Conservation (phyloP, 2,888 invertebrate species). For the Melieria crassipennis region DNA sequence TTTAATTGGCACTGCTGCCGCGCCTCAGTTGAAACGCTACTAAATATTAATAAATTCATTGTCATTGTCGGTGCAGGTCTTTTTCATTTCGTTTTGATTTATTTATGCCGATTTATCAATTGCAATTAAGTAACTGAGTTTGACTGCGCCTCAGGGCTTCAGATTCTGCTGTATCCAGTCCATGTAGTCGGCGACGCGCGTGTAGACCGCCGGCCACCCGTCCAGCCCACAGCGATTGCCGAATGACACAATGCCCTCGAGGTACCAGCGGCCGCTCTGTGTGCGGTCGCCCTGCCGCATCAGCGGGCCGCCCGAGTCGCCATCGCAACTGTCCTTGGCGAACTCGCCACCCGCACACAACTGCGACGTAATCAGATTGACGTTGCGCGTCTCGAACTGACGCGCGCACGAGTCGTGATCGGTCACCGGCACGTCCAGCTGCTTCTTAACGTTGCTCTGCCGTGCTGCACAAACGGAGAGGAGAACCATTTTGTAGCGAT, state of each 20-base stretch:
- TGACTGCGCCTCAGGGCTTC: slow-evolving; percentile 52
- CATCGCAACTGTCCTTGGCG: slow-evolving; percentile 70
- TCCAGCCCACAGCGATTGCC: slow-evolving; percentile 66
- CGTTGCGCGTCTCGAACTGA: slow-evolving; percentile 52
- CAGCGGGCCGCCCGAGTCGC: slow-evolving; percentile 76
- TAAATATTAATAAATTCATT: no score
- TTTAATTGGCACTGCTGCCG: no score
- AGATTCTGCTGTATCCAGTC: slow-evolving; percentile 73
- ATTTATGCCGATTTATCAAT: neutral
- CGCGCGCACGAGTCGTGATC: slow-evolving; percentile 65
- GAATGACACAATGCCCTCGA: slow-evolving; percentile 68
- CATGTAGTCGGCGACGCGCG: slow-evolving; percentile 71
- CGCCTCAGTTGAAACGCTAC: no score
- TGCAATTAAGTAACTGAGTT: neutral
- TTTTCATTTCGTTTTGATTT: no score
- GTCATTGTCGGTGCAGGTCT: no score
- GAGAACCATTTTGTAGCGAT: neutral
- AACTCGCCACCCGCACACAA: slow-evolving; percentile 65
- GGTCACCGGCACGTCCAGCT: slow-evolving; percentile 67
- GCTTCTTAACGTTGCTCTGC: slow-evolving; percentile 59
- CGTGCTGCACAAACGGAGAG: slow-evolving; percentile 47
- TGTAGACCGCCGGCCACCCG: slow-evolving; percentile 78
- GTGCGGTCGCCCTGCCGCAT: slow-evolving; percentile 59
- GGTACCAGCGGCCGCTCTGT: slow-evolving; percentile 50
- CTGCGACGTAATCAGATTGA: slow-evolving; percentile 52